Conservation (phyloP, 2,888 invertebrate species). For the Torymus aiolomorphi region DNA sequence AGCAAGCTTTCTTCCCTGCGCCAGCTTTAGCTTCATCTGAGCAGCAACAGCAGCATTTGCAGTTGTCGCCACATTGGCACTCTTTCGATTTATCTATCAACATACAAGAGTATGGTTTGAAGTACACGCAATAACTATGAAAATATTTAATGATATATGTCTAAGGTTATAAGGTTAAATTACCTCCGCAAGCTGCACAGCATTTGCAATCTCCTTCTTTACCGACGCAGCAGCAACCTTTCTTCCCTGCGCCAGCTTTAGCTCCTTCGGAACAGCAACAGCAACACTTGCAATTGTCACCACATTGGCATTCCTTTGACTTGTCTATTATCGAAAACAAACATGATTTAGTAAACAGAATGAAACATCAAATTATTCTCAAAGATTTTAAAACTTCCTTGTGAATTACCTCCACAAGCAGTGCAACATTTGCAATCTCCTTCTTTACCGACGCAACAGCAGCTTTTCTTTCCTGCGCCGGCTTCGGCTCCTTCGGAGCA, state of each 20-base stretch:
- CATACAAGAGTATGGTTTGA: too few relatives aligned
- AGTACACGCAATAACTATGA: too few relatives aligned
- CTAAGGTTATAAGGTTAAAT: neutral
- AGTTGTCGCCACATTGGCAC: neutral
- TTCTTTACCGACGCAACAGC: neutral
- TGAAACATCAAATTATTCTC: neutral
- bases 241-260: neutral
- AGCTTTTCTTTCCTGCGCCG: neutral
- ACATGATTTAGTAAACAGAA: neutral
- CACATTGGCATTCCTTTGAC: neutral
- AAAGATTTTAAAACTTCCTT: neutral
- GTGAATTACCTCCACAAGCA: neutral
- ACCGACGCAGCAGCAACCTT: conserved; percentile 5
- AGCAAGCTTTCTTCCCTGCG: neutral
- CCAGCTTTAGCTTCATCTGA: too few relatives aligned
- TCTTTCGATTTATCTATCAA: too few relatives aligned
- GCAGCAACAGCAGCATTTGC: too few relatives aligned
- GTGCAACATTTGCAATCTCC: neutral
- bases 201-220: conserved; percentile 24
- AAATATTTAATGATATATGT: too few relatives aligned
- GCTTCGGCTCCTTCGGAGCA: too few relatives aligned
- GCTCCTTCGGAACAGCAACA: too few relatives aligned
- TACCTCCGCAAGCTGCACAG: conserved; percentile 29
- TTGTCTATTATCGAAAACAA: neutral
- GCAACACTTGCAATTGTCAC: too few relatives aligned